These are phyloP conservation scores for Tetrao urogallus DNA, from an alignment of 2,113 vertebrate genomes.

Conservation along the genomic window DNA sequence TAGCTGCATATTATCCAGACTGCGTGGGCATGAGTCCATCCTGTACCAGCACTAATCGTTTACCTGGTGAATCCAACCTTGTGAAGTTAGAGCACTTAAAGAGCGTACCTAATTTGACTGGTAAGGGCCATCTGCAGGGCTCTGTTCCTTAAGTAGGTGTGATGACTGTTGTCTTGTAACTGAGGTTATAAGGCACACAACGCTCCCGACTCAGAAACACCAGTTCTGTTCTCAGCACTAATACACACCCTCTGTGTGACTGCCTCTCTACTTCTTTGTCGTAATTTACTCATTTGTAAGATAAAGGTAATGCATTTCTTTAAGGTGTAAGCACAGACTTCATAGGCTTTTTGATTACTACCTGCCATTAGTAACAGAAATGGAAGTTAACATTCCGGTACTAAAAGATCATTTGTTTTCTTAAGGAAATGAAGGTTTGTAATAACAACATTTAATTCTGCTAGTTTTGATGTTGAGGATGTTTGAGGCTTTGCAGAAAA, in stretches of 20 bases:
- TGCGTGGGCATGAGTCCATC: conserved; percentile 99
- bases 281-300: background rate
- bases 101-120: conserved; percentile 72
- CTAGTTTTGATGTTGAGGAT: background rate
- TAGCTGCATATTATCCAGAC: conserved; percentile 95
- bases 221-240: background rate
- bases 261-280: background rate
- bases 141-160: conserved; percentile 37
- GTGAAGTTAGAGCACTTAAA: conserved; percentile 86
- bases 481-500: background rate
- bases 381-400: background rate
- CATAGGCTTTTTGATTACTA: background rate
- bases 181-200: background rate
- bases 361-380: background rate
- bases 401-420: background rate
- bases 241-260: background rate
- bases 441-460: background rate
- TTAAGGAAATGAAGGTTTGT: background rate
- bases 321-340: background rate
- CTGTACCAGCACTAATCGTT: conserved; percentile 81
- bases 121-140: conserved; percentile 70
- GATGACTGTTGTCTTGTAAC: background rate
- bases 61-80: conserved; percentile 68
- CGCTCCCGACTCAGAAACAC: background rate
- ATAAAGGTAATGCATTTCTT: background rate